Conservation (phyloP, 1,140 invertebrate species). For the Heliconius himera region DNA sequence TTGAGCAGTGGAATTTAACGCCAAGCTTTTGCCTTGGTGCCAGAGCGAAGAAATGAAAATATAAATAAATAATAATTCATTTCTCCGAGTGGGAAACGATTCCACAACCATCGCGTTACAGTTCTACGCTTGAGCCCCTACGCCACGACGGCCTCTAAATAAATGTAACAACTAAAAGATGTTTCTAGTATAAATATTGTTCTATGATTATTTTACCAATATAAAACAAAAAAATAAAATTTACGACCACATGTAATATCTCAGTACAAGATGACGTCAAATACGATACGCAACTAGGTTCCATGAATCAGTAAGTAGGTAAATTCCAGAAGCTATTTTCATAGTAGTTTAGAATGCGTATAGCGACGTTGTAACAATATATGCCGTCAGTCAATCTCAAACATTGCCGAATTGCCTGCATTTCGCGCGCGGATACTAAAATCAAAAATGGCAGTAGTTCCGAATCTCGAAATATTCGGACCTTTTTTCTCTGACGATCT, state of each 20-base stretch:
- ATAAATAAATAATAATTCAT: too few species aligned
- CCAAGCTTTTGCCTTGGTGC: too few species aligned
- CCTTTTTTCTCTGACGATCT: not conserved
- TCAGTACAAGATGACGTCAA: slow-evolving; percentile 36
- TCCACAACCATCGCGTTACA: too few species aligned
- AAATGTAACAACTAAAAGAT: too few species aligned
- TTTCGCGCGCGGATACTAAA: not conserved
- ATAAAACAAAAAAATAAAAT: not conserved
- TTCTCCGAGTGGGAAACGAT: too few species aligned
- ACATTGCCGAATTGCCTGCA: slow-evolving; percentile 41
- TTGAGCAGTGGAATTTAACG: too few species aligned
- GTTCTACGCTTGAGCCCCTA: too few species aligned
- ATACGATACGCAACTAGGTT: slow-evolving; percentile 58
- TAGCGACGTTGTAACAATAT: slow-evolving; percentile 52
- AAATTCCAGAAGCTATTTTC: slow-evolving; percentile 72
- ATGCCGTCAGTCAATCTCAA: slow-evolving; percentile 61
- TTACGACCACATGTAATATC: not conserved
- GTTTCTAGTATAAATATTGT: too few species aligned
- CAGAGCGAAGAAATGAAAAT: too few species aligned
- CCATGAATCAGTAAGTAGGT: slow-evolving; percentile 54
- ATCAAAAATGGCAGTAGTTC: slow-evolving; percentile 14
- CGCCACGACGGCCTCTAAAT: too few species aligned
- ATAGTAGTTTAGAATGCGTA: slow-evolving; percentile 59
- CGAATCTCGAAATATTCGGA: not conserved
- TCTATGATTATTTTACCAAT: too few species aligned